Evolutionary conservation across 2,888 invertebrate genomes (phyloP).

Genomic region (Eristalinus sepulchralis): DNA sequence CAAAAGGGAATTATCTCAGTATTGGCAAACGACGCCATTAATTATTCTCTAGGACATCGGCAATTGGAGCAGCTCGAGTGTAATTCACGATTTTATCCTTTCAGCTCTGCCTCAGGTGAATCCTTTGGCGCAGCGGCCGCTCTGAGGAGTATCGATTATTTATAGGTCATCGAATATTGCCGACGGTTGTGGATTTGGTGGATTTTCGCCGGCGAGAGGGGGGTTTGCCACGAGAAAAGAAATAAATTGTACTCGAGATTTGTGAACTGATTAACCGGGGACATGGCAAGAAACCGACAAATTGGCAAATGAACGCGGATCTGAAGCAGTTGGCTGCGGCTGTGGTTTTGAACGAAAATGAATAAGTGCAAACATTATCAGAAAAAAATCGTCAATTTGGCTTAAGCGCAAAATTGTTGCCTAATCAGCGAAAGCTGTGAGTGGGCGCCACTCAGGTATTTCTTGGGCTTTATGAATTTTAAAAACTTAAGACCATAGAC

Average conservation of each 20-base stretch:
- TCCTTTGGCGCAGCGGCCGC: neutral
- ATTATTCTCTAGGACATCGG: constrained; percentile 43
- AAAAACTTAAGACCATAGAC: no score
- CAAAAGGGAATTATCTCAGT: neutral
- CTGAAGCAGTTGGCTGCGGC: neutral
- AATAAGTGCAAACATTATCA: neutral
- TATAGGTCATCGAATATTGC: constrained; percentile 55
- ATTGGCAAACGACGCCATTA: constrained; percentile 16
- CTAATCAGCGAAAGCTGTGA: neutral
- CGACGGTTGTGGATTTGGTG: neutral
- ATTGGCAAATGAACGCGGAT: neutral
- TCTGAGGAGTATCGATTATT: constrained; percentile 39
- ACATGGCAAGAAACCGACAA: neutral
- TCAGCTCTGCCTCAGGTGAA: constrained; percentile 16
- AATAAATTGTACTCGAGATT: constrained; percentile 31
- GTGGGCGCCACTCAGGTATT: no score
- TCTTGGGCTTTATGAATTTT: no score
- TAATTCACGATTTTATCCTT: constrained; percentile 37
- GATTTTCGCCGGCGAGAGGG: neutral
- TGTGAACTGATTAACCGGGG: constrained; percentile 44
- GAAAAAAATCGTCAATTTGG: neutral
- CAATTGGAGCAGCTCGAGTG: constrained; percentile 30
- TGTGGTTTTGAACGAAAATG: neutral
- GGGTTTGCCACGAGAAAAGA: neutral
- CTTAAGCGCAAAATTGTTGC: neutral